A percentile compares a stretch with the other conserved stretches of the same genome.
Conservation (phyloP, 1,140 invertebrate genomes). For the Drosophila arizonae region DNA sequence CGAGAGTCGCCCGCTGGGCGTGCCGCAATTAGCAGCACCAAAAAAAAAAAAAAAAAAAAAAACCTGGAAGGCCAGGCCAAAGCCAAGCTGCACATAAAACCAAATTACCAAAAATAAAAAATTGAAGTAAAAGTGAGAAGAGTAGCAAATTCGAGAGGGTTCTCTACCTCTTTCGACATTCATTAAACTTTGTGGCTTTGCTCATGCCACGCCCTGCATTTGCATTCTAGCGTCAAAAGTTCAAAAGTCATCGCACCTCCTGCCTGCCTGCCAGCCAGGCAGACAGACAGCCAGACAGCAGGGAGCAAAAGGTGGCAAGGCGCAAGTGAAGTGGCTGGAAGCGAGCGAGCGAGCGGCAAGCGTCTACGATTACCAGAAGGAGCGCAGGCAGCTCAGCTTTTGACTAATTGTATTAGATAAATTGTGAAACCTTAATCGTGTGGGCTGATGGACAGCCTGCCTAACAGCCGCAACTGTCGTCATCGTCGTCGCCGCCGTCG, state of each 20-base stretch:
- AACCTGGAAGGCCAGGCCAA: conserved; percentile 11
- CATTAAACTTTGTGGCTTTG: conserved; percentile 56
- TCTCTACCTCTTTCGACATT: conserved; percentile 28
- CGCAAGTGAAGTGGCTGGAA: conserved; percentile 46
- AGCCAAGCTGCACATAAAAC: conserved; percentile 43
- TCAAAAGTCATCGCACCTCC: conserved; percentile 66
- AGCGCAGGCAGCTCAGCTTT: conserved; percentile 54
- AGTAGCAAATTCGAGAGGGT: neutral
- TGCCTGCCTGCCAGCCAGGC: conserved; percentile 1
- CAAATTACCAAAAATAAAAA: conserved; percentile 42
- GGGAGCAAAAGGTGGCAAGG: neutral
- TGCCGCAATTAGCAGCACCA: conserved; percentile 25
- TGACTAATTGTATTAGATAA: conserved; percentile 81
- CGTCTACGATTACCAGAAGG: conserved; percentile 70
- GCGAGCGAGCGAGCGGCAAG: conserved; percentile 34
- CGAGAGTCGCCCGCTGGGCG: conserved; percentile 21
- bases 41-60: neutral
- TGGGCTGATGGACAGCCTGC: conserved; percentile 44
- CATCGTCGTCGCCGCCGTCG: conserved; percentile 14
- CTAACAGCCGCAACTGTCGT: neutral
- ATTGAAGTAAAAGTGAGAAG: neutral
- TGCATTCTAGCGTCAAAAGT: conserved; percentile 59
- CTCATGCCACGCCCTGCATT: conserved; percentile 26
- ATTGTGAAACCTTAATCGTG: conserved; percentile 79
- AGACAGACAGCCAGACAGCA: neutral